phyloP scores from a whole-genome alignment of 2,888 invertebrate genomes.

The Cataglyphis rosenhaueri region DNA sequence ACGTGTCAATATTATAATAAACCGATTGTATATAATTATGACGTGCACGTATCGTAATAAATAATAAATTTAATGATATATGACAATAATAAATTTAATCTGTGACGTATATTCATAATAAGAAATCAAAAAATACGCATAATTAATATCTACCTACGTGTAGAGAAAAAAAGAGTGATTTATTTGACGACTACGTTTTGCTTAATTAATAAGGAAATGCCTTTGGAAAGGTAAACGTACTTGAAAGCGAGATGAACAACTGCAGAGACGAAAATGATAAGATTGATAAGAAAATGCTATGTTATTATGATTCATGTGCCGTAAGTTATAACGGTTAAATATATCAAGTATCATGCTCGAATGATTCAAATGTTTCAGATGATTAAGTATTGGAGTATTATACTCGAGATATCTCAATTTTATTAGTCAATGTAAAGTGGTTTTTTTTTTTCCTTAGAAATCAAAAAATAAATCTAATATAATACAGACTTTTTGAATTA shows the following conservation, averaged over 20 bases:
- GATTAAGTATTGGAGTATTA: neutral
- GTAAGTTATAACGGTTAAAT: neutral
- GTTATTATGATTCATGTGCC: neutral
- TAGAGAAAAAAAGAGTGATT: neutral
- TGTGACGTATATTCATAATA: neutral
- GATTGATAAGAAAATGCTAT: constrained; percentile 4
- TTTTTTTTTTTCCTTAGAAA: neutral
- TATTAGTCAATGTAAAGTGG: neutral
- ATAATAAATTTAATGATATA: neutral
- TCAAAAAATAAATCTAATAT: neutral
- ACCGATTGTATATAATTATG: neutral
- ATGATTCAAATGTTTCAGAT: neutral
- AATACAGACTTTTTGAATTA: neutral
- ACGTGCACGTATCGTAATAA: neutral
- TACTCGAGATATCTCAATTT: neutral
- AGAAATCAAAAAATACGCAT: neutral
- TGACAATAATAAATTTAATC: neutral
- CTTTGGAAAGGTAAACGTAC: neutral
- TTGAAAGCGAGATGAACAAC: neutral
- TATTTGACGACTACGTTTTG: neutral
- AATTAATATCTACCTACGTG: neutral
- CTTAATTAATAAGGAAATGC: neutral
- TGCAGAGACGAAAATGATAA: no score
- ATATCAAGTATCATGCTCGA: neutral
- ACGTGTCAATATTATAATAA: neutral